A percentile compares a stretch with the other conserved stretches of the same genome.
These are phyloP conservation scores for Peromyscus californicus DNA, from an alignment of 2,113 vertebrate species.

Conservation along the genomic window DNA sequence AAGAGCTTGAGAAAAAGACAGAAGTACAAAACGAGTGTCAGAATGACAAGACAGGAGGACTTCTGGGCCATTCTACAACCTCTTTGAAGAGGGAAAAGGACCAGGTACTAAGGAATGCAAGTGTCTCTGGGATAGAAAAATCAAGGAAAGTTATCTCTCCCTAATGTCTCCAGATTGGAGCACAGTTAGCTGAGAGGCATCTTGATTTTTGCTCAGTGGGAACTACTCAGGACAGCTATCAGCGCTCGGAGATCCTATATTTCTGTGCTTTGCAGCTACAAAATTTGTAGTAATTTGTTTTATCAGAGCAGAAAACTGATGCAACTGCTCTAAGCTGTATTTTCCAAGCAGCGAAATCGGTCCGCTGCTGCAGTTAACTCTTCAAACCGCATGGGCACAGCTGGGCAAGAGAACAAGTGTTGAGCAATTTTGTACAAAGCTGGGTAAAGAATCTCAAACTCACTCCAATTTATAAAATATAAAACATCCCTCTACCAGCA, in stretches of 20 bases:
- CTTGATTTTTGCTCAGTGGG: background rate
- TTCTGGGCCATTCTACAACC: background rate
- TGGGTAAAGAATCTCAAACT: conserved; percentile 64
- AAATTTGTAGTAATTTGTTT: background rate
- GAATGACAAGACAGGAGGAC: background rate
- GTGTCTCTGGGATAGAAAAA: background rate
- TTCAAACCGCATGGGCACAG: background rate
- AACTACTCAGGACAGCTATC: background rate
- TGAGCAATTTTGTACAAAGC: conserved; percentile 30
- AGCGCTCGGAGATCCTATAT: background rate
- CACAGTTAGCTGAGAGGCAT: background rate
- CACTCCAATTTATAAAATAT: conserved; percentile 51
- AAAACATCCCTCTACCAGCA: background rate
- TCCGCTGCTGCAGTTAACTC: background rate
- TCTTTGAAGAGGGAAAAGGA: background rate
- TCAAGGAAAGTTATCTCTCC: background rate
- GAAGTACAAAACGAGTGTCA: background rate
- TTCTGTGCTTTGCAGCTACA: background rate
- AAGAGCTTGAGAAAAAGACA: background rate
- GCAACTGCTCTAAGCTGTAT: background rate
- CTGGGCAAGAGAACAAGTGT: background rate
- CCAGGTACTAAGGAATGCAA: background rate
- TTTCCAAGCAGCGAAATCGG: conserved; percentile 2
- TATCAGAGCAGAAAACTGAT: background rate
- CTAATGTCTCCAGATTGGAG: background rate